Evolutionary conservation across 1,140 invertebrate genomes (phyloP).

Genomic region (Heterodera carotae): DNA sequence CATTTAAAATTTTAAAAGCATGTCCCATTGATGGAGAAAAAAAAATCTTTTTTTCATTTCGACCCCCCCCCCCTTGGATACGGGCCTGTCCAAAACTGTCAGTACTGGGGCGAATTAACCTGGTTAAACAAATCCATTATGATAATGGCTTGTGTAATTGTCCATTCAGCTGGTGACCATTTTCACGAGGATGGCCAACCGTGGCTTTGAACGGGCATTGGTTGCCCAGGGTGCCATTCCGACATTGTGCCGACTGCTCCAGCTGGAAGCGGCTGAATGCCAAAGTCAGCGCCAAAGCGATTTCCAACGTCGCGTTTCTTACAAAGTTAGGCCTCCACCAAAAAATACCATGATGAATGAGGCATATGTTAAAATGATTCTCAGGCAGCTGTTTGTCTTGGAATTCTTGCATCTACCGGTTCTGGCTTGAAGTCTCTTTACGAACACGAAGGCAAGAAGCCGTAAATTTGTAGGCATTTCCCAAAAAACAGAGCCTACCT

Average conservation of each 20-base stretch:
- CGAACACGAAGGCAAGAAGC: constrained; percentile 21
- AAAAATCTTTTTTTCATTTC: too few species aligned
- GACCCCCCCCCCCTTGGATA: too few species aligned
- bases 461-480: background rate
- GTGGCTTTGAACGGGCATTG: constrained; percentile 37
- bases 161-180: constrained; percentile 34
- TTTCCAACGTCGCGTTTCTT: constrained; percentile 3
- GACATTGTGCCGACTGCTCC: constrained; percentile 32
- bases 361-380: background rate
- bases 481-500: too few species aligned
- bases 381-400: constrained; percentile 38
- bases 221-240: constrained; percentile 42
- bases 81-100: too few species aligned
- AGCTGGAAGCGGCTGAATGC: background rate
- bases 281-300: background rate
- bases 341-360: background rate
- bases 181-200: constrained; percentile 35
- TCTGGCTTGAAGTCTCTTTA: constrained; percentile 32
- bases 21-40: too few species aligned
- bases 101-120: too few species aligned
- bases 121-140: too few species aligned
- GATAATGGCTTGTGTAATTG: background rate
- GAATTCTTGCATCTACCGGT: constrained; percentile 19
- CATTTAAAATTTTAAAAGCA: too few species aligned
- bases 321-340: background rate